Conservation (phyloP, 2,888 invertebrate genomes). For the Formica aserva region DNA sequence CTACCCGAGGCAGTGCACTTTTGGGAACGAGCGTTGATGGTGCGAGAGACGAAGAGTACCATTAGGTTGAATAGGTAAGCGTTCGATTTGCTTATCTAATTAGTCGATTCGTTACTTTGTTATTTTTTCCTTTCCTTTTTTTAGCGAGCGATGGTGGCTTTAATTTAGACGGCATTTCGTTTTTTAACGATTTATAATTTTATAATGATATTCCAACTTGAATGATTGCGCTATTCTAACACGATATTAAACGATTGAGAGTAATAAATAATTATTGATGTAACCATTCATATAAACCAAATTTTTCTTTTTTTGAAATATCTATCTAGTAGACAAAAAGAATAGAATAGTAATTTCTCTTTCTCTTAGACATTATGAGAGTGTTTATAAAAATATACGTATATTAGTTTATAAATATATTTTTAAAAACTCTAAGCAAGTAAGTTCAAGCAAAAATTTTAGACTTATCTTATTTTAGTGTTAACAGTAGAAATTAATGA, state of each 20-base stretch:
- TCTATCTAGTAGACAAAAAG: not conserved
- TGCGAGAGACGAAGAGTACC: conserved; percentile 93
- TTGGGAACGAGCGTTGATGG: conserved; percentile 97
- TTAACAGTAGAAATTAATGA: conserved; percentile 6
- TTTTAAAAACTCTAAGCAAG: not conserved
- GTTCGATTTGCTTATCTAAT: not conserved
- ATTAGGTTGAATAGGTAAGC: conserved; percentile 95
- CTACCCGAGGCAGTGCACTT: conserved; percentile 96
- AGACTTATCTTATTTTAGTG: not conserved
- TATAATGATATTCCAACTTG: not conserved
- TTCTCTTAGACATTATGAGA: too few relatives aligned
- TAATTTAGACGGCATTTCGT: not conserved
- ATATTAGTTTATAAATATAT: not conserved
- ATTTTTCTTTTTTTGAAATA: not conserved
- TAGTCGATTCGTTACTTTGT: not conserved
- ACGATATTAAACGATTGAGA: not conserved
- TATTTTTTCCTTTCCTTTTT: not conserved
- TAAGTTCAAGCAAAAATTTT: not conserved
- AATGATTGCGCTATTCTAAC: not conserved
- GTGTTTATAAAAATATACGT: not conserved
- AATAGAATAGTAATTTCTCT: not conserved
- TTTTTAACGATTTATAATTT: not conserved
- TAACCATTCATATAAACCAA: not conserved
- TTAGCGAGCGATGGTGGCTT: not conserved
- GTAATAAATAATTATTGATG: not conserved